phyloP scores from a whole-genome alignment of 1,140 invertebrate species.

The Lamellibrachia luymesi region DNA sequence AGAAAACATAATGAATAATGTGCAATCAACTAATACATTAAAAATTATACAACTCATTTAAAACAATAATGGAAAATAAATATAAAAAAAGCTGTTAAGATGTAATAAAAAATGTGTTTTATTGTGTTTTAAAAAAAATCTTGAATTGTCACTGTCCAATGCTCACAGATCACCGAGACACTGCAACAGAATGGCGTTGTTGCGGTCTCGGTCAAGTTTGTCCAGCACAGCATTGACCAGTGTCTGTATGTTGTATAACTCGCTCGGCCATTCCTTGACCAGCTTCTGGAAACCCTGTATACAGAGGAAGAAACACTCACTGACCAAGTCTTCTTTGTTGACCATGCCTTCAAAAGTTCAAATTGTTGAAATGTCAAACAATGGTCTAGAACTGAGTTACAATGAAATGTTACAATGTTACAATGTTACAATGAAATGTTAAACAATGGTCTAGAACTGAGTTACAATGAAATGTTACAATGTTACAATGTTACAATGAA shows the following conservation, averaged over 20 bases:
- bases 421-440: too few relatives aligned
- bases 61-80: too few relatives aligned
- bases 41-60: background rate
- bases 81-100: background rate
- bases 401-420: too few relatives aligned
- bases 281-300: slow-evolving; percentile 75
- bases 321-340: slow-evolving; percentile 32
- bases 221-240: slow-evolving; percentile 84
- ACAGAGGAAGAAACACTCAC: slow-evolving; percentile 16
- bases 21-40: background rate
- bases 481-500: too few relatives aligned
- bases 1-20: too few relatives aligned
- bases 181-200: slow-evolving; percentile 76
- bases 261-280: slow-evolving; percentile 83
- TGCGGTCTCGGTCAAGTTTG: slow-evolving; percentile 68
- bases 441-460: too few relatives aligned
- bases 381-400: too few relatives aligned
- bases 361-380: too few relatives aligned
- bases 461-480: too few relatives aligned
- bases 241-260: slow-evolving; percentile 79
- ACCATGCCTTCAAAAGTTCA: too few relatives aligned
- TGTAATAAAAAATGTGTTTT: background rate
- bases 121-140: background rate
- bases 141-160: background rate
- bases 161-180: slow-evolving; percentile 77